Conservation (phyloP, 2,797 vertebrate species). For the Falco cherrug region DNA sequence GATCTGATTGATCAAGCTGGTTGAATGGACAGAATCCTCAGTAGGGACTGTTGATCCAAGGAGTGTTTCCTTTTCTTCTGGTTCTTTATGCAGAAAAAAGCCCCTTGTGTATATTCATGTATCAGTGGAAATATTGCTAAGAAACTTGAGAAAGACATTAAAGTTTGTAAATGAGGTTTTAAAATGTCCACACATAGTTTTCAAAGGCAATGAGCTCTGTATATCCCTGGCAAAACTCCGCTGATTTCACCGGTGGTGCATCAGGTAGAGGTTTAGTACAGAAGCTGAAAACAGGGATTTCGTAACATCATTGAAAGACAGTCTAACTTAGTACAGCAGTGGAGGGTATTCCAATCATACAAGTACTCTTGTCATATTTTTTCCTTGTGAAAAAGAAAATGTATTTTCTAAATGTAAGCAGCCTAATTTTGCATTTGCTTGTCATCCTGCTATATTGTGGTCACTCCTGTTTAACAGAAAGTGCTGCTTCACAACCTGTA, state of each 20-base stretch:
- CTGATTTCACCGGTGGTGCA: background rate
- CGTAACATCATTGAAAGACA: background rate
- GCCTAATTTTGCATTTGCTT: background rate
- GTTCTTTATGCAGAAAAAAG: constrained; percentile 32
- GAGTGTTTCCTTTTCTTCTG: constrained; percentile 40
- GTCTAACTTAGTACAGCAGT: background rate
- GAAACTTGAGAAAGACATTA: constrained; percentile 47
- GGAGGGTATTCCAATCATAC: background rate
- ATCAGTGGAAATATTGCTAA: constrained; percentile 41
- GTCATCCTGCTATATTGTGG: background rate
- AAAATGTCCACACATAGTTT: constrained; percentile 64
- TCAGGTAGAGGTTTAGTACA: background rate
- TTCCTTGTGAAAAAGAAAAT: background rate
- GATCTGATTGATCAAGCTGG: constrained; percentile 29
- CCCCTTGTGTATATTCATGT: background rate
- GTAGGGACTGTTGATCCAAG: constrained; percentile 16
- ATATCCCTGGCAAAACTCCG: background rate
- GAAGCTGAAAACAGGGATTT: constrained; percentile 37
- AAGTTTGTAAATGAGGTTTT: constrained; percentile 63
- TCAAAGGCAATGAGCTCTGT: constrained; percentile 45
- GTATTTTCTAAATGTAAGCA: background rate
- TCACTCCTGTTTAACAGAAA: background rate
- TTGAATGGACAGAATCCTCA: constrained; percentile 16
- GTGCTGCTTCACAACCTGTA: background rate
- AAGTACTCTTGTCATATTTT: background rate